A percentile compares a stretch with the other conserved stretches of the same genome.
These are phyloP conservation scores for Hydrolagus colliei DNA, from an alignment of 2,797 vertebrate species.

Conservation along the genomic window DNA sequence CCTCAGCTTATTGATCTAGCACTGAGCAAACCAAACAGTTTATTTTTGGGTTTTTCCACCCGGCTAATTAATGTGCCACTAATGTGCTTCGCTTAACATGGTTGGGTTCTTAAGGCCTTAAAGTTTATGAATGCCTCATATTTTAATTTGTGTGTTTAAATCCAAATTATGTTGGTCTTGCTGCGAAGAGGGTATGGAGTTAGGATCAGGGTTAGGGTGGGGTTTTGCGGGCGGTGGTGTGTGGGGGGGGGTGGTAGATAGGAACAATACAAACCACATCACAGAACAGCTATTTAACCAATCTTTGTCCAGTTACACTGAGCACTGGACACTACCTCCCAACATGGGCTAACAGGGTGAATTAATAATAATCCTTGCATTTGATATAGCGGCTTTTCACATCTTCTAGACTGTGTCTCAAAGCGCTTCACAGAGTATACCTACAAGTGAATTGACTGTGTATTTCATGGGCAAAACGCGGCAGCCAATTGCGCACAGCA, in stretches of 20 bases:
- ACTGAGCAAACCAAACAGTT: conserved; percentile 1
- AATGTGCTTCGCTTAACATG: not conserved
- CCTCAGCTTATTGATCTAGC: not conserved
- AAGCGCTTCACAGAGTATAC: no score
- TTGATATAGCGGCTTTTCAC: no score
- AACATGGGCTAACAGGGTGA: not conserved
- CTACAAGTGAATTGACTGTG: no score
- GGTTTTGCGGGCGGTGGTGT: not conserved
- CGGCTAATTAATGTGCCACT: not conserved
- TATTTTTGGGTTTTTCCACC: not conserved
- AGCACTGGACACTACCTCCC: not conserved
- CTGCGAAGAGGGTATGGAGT: no score
- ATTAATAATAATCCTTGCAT: not conserved
- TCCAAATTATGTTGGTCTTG: not conserved
- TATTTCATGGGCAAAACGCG: no score
- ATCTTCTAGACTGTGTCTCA: no score
- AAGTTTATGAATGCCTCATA: not conserved
- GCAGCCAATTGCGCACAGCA: no score
- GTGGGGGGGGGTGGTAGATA: not conserved
- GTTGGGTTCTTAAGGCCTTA: not conserved
- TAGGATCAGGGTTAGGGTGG: no score
- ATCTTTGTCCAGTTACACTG: not conserved
- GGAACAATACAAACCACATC: not conserved
- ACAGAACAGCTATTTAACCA: conserved; percentile 4
- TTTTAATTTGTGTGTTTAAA: not conserved